Evolutionary conservation across 2,888 invertebrate species (phyloP).

Genomic region (Spicauda simplicius): DNA sequence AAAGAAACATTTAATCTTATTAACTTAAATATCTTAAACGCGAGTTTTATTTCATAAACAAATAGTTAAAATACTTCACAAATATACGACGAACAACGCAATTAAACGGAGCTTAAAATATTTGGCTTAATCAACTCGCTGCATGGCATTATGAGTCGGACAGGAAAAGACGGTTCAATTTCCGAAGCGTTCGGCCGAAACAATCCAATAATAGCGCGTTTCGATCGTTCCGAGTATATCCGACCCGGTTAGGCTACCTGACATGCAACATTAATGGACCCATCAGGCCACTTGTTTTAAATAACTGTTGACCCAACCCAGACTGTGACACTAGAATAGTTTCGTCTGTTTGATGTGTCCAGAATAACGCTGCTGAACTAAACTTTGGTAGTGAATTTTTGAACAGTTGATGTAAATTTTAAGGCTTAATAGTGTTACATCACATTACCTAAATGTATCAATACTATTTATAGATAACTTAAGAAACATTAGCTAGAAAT

Average conservation of each 20-base stretch:
- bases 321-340: background rate
- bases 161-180: slow-evolving; percentile 61
- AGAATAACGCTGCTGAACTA: slow-evolving; percentile 9
- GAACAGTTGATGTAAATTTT: background rate
- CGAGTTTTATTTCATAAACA: too few relatives aligned
- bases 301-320: slow-evolving; percentile 51
- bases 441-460: too few relatives aligned
- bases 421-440: too few relatives aligned
- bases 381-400: slow-evolving; percentile 7
- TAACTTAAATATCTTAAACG: too few relatives aligned
- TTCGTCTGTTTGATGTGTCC: background rate
- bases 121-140: slow-evolving; percentile 52
- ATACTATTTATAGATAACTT: too few relatives aligned
- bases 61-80: background rate
- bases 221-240: slow-evolving; percentile 79
- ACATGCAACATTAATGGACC: slow-evolving; percentile 75
- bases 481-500: too few relatives aligned
- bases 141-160: slow-evolving; percentile 49
- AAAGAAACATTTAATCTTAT: too few relatives aligned
- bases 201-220: slow-evolving; percentile 77
- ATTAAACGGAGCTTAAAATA: slow-evolving; percentile 52
- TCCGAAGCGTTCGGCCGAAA: slow-evolving; percentile 63
- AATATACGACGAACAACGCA: background rate
- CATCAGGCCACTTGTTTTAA: slow-evolving; percentile 73
- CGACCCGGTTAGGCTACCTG: slow-evolving; percentile 73